Conservation (phyloP, 2,888 invertebrate genomes). For the Leptinotarsa haldemani region DNA sequence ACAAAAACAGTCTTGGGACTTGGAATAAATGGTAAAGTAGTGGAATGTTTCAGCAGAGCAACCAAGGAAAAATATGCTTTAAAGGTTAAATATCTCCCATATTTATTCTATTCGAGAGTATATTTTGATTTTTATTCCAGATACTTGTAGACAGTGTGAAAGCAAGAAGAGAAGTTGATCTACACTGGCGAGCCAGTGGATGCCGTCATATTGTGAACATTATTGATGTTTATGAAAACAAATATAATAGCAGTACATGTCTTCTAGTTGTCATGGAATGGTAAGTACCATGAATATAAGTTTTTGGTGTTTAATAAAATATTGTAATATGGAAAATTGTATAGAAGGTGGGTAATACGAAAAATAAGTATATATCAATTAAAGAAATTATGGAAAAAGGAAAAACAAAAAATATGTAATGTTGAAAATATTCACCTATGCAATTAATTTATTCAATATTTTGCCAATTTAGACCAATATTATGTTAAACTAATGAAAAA, state of each 20-base stretch:
- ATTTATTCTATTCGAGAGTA: background rate
- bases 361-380: too few relatives aligned
- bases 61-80: conserved; percentile 87
- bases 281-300: conserved; percentile 66
- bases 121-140: conserved; percentile 63
- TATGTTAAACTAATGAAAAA: too few relatives aligned
- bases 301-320: conserved; percentile 19
- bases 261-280: conserved; percentile 99
- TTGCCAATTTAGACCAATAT: too few relatives aligned
- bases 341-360: too few relatives aligned
- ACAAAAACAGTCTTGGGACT: conserved; percentile 93
- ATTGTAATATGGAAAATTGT: conserved; percentile 18
- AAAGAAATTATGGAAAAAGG: too few relatives aligned
- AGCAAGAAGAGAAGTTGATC: conserved; percentile 92
- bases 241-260: conserved; percentile 91
- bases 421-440: too few relatives aligned
- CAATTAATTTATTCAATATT: too few relatives aligned
- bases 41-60: conserved; percentile 87
- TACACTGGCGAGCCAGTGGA: conserved; percentile 93
- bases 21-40: conserved; percentile 98
- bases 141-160: conserved; percentile 92
- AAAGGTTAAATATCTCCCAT: conserved; percentile 74
- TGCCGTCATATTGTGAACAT: conserved; percentile 94
- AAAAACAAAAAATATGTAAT: too few relatives aligned
- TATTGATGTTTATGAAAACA: conserved; percentile 95